Evolutionary conservation across 2,888 invertebrate genomes (phyloP).

Genomic region (Meiosimyza decipiens): DNA sequence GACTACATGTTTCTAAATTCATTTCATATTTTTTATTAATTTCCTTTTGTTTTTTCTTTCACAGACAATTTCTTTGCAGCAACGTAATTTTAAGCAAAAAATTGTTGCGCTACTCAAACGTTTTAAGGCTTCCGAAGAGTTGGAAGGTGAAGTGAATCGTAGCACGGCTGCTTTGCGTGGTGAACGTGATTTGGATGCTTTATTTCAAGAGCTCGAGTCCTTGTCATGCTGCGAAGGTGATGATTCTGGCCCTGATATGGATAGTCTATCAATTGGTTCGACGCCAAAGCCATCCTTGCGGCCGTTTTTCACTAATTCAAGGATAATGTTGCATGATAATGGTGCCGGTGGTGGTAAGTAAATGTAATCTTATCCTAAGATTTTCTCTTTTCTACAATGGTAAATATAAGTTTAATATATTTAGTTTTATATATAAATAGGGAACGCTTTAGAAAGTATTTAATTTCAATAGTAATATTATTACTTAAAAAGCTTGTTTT

Average conservation of each 20-base stretch:
- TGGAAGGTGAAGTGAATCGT: constrained; percentile 75
- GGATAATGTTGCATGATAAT: constrained; percentile 75
- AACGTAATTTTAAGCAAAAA: constrained; percentile 96
- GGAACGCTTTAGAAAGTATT: too few species aligned
- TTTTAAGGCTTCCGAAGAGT: constrained; percentile 92
- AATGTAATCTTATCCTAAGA: background rate
- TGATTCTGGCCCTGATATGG: constrained; percentile 94
- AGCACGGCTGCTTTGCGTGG: constrained; percentile 75
- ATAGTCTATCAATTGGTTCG: constrained; percentile 95
- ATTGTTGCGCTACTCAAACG: constrained; percentile 93
- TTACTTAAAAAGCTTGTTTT: too few species aligned
- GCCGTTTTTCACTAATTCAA: constrained; percentile 94
- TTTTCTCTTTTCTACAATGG: background rate
- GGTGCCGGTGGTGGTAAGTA: constrained; percentile 52
- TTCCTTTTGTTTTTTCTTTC: constrained; percentile 35
- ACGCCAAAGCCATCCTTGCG: constrained; percentile 96
- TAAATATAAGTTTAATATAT: background rate
- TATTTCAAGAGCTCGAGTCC: constrained; percentile 96
- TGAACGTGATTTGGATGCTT: constrained; percentile 90
- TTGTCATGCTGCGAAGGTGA: constrained; percentile 84
- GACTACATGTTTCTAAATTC: background rate
- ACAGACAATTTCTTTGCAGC: constrained; percentile 70
- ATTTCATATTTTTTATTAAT: constrained; percentile 6
- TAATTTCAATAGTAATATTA: too few species aligned
- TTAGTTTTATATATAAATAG: too few species aligned